Evolutionary conservation across 2,797 vertebrate species (phyloP).

Genomic region (Poecilia velifera): DNA sequence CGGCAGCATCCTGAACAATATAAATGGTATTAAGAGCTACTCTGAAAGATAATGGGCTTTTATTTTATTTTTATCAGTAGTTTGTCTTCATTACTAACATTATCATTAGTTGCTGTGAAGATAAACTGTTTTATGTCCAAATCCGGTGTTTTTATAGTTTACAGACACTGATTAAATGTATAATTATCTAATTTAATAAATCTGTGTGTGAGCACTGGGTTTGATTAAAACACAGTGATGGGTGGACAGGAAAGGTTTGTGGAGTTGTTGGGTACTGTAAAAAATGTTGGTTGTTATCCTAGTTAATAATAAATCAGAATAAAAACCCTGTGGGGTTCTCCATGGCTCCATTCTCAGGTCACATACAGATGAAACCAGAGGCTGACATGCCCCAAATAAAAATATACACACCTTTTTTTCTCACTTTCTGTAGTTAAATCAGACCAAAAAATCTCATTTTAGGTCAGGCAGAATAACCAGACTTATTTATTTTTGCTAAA

Average conservation of each 20-base stretch:
- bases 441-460: too few relatives aligned
- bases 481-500: too few relatives aligned
- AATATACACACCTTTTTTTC: too few relatives aligned
- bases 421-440: too few relatives aligned
- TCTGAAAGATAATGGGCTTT: not conserved
- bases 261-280: not conserved
- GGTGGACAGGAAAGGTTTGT: not conserved
- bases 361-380: not conserved
- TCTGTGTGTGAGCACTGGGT: not conserved
- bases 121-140: not conserved
- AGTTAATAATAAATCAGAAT: not conserved
- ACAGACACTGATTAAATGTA: not conserved
- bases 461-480: too few relatives aligned
- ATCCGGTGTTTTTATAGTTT: not conserved
- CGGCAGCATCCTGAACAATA: not conserved
- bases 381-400: too few relatives aligned
- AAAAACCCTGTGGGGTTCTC: not conserved
- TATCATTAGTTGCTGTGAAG: not conserved
- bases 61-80: not conserved
- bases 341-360: not conserved
- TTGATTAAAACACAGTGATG: not conserved
- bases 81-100: not conserved
- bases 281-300: not conserved
- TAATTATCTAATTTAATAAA: not conserved
- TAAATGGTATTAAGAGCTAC: not conserved